Percentiles rank a stretch among this genome's conserved stretches.
These are phyloP conservation scores for Pollenia griseotomentosa DNA, from an alignment of 2,888 invertebrate genomes.

Conservation along the genomic window DNA sequence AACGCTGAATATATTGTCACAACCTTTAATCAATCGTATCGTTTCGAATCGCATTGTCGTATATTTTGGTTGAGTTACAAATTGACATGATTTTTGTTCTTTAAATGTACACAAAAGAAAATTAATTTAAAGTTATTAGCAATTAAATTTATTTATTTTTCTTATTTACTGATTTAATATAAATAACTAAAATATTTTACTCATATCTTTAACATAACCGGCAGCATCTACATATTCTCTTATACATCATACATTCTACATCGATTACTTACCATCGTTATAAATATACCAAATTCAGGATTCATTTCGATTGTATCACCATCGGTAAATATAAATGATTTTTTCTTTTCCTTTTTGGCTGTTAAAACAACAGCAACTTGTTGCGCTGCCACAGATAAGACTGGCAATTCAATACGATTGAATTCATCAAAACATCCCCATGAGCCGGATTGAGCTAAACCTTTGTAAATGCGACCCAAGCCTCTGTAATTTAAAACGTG, in stretches of 20 bases:
- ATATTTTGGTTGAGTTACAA: no score
- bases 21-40: no score
- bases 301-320: conserved; percentile 97
- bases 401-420: conserved; percentile 97
- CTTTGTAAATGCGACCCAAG: conserved; percentile 97
- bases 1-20: no score
- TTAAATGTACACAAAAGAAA: not conserved
- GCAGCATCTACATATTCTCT: not conserved
- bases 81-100: not conserved
- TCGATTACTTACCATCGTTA: conserved; percentile 92
- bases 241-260: not conserved
- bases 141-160: not conserved
- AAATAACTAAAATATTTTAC: not conserved
- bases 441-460: conserved; percentile 96
- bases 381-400: conserved; percentile 97
- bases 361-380: conserved; percentile 97
- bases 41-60: no score
- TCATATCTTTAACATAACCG: not conserved
- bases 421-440: conserved; percentile 99
- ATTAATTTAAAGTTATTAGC: conserved; percentile 2
- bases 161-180: not conserved
- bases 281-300: conserved; percentile 97
- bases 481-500: conserved; percentile 86
- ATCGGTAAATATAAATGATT: conserved; percentile 96
- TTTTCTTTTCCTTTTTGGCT: conserved; percentile 97